Conservation (phyloP, 2,797 vertebrate genomes). For the Bucorvus abyssinicus region DNA sequence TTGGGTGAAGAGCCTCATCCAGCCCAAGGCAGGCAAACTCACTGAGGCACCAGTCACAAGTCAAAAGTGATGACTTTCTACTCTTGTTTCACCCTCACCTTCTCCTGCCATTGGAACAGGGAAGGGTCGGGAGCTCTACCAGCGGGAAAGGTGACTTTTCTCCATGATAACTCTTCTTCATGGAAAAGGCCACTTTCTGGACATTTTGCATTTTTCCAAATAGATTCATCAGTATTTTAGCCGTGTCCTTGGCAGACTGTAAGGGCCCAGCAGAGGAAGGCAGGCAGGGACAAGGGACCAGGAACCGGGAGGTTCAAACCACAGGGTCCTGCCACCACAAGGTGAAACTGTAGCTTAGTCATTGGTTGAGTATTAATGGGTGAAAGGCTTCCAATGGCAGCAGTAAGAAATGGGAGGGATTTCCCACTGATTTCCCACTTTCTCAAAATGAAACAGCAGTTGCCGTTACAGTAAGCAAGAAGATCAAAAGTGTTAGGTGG, state of each 20-base stretch:
- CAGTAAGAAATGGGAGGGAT: background rate
- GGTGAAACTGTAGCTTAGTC: background rate
- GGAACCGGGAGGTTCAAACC: background rate
- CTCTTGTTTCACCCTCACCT: background rate
- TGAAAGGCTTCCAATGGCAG: background rate
- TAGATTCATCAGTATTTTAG: background rate
- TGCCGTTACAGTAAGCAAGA: background rate
- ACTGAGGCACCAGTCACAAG: background rate
- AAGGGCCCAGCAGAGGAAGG: background rate
- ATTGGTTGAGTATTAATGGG: background rate
- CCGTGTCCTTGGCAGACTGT: background rate
- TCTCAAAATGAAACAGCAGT: background rate
- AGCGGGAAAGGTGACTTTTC: background rate
- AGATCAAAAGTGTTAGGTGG: background rate
- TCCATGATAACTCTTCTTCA: background rate
- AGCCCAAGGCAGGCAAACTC: background rate
- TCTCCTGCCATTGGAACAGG: background rate
- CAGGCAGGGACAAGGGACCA: background rate
- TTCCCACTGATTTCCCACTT: background rate
- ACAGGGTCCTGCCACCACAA: fast-evolving
- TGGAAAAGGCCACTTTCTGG: background rate
- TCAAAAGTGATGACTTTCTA: background rate
- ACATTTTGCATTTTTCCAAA: background rate
- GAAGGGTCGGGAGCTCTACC: background rate
- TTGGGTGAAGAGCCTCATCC: background rate